Evolutionary conservation across 1,140 invertebrate genomes (phyloP), one percentile per base, ranked within the genome.

Genomic region (Vanessa atalanta): DNA sequence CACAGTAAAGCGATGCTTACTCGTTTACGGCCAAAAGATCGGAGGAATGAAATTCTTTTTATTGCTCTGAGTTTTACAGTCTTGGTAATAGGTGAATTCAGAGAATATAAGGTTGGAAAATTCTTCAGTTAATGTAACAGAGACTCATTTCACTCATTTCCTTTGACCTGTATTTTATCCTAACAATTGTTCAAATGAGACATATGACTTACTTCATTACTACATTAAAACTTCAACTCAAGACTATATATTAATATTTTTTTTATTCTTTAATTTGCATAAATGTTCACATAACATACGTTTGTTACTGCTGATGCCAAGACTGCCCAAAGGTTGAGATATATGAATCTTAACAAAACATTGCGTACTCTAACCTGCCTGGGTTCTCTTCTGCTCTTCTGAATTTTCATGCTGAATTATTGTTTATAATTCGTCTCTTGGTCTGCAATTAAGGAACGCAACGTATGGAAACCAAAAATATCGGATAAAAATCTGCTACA

Each of bases 1-100:
- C 70, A 76, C 68, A 76, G 74, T 68, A 67, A 76, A 68, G 57
- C 23, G 57, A 68, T 72, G 50, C 60, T 69, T 76, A 71, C 65
- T 68, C 50, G 63, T 64, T 68, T 64, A 76, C 47, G 31, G 51
- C 65, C 61, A 37, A 65, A 68, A 76, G 65, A 76, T 68, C 20
- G 63, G 55, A n/a, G 43, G 57, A 50, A 48, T 37, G 63, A 69
- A 76, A 72, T 68, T 75, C 67, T 63, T 75, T 71, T 72, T 76
- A 76, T 72, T 68, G 65, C 65, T 48, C 63, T 47, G 16, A 74
- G 50, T 72, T 72, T 76, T 72, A 76, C 55, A 63, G 65, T 53
- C 47, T 48, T 57, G 26, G 65, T 72, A 48, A 72, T 72, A 65
- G 48, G 20, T 48, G 65, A 68, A 71, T 71, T 75, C 48, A 14